Percentiles rank a stretch among this genome's conserved stretches.
These are phyloP conservation scores for Acanthoscelides obtectus DNA, from an alignment of 2,888 invertebrate species.

Conservation along the genomic window DNA sequence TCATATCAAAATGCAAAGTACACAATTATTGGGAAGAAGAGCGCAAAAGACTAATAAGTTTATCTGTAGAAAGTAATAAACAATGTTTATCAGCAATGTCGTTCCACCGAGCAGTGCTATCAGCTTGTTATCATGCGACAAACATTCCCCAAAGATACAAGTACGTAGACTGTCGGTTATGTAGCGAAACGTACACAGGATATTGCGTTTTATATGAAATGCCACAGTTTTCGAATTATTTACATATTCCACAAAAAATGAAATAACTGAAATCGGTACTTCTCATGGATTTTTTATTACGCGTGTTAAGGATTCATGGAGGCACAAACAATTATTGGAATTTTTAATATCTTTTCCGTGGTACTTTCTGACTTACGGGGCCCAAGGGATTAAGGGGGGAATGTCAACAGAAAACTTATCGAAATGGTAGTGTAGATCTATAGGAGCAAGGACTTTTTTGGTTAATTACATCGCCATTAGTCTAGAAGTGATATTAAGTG, in stretches of 20 bases:
- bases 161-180: background rate
- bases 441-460: too few relatives aligned
- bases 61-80: background rate
- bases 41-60: background rate
- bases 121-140: background rate
- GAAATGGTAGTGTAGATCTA: too few relatives aligned
- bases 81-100: background rate
- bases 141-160: background rate
- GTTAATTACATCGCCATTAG: too few relatives aligned
- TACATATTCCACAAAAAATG: background rate
- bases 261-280: background rate
- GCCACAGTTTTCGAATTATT: background rate
- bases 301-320: too few relatives aligned
- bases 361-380: too few relatives aligned
- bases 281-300: too few relatives aligned
- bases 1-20: background rate
- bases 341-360: too few relatives aligned
- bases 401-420: too few relatives aligned
- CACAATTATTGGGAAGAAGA: background rate
- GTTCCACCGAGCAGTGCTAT: background rate
- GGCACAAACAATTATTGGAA: too few relatives aligned
- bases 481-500: too few relatives aligned
- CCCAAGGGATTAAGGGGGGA: too few relatives aligned
- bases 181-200: background rate
- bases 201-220: background rate